These are phyloP conservation scores for Trichopoda pennipes DNA, from an alignment of 2,888 invertebrate genomes.

Conservation along the genomic window DNA sequence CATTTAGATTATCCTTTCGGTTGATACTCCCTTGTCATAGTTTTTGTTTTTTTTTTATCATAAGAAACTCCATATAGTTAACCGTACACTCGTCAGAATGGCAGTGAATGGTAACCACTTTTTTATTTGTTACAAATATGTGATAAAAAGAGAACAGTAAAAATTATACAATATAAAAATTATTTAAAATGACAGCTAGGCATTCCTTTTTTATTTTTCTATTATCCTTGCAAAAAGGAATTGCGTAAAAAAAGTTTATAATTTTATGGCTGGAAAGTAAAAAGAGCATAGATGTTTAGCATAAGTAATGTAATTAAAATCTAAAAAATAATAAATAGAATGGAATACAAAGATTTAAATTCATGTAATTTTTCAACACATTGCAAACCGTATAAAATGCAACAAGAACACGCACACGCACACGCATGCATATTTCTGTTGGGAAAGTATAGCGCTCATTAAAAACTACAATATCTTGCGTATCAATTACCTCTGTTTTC, in stretches of 20 bases:
- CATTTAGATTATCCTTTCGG: constrained; percentile 64
- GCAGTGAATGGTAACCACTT: constrained; percentile 50
- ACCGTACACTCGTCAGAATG: not conserved
- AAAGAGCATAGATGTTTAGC: constrained; percentile 64
- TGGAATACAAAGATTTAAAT: constrained; percentile 35
- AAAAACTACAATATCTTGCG: no score
- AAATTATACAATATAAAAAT: constrained; percentile 51
- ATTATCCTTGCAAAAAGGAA: constrained; percentile 37
- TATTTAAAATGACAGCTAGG: constrained; percentile 65
- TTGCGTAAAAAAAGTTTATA: constrained; percentile 41
- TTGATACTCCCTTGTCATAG: constrained; percentile 11
- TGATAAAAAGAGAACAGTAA: constrained; percentile 46
- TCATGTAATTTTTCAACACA: constrained; percentile 49
- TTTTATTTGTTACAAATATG: constrained; percentile 53
- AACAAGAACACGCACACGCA: not conserved
- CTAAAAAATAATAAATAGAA: constrained; percentile 24
- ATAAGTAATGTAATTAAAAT: constrained; percentile 64
- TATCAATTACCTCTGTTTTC: no score
- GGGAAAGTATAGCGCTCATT: not conserved
- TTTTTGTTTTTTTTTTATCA: constrained; percentile 23
- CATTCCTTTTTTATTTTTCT: constrained; percentile 59
- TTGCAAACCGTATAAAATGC: constrained; percentile 22
- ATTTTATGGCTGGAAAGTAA: constrained; percentile 63
- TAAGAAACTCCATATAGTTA: constrained; percentile 7
- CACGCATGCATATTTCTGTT: not conserved